These are phyloP conservation scores for Pecten maximus DNA, from an alignment of 2,888 invertebrate species.

Conservation along the genomic window DNA sequence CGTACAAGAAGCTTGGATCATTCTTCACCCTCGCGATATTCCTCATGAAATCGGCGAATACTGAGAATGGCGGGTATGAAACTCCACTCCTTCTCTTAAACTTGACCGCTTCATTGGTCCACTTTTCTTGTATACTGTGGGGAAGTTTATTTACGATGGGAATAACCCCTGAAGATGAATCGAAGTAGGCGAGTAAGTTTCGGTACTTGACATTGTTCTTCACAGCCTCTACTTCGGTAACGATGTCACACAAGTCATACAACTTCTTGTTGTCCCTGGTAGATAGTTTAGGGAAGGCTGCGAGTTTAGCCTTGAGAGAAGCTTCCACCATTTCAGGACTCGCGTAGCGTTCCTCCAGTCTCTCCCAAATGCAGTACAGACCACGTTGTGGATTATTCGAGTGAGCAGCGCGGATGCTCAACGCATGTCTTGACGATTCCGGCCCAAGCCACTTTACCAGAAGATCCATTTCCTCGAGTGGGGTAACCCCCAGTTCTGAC, in stretches of 20 bases:
- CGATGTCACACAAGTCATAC: not conserved
- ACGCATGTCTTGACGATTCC: slow-evolving; percentile 39
- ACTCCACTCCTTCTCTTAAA: not conserved
- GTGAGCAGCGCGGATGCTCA: slow-evolving; percentile 51
- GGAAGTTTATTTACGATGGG: not conserved
- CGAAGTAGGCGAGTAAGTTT: not conserved
- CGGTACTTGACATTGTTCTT: not conserved
- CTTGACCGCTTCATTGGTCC: not conserved
- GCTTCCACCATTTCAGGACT: slow-evolving; percentile 43
- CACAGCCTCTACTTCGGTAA: not conserved
- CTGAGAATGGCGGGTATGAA: not conserved
- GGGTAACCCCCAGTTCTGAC: slow-evolving; percentile 41
- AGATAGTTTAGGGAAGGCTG: slow-evolving; percentile 30
- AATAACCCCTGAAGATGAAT: not conserved
- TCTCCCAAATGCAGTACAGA: slow-evolving; percentile 41
- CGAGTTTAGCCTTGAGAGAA: slow-evolving; percentile 15
- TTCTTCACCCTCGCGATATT: not conserved
- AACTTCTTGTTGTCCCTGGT: not conserved
- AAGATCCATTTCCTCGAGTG: slow-evolving; percentile 40
- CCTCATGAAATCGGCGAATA: not conserved
- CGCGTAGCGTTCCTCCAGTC: slow-evolving; percentile 49
- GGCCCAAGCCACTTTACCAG: slow-evolving; percentile 47
- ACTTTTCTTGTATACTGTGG: not conserved
- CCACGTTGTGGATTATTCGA: slow-evolving; percentile 36
- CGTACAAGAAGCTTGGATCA: too few relatives aligned